Conservation (phyloP, 2,888 invertebrate genomes). For the Dicyrtomina minuta region DNA sequence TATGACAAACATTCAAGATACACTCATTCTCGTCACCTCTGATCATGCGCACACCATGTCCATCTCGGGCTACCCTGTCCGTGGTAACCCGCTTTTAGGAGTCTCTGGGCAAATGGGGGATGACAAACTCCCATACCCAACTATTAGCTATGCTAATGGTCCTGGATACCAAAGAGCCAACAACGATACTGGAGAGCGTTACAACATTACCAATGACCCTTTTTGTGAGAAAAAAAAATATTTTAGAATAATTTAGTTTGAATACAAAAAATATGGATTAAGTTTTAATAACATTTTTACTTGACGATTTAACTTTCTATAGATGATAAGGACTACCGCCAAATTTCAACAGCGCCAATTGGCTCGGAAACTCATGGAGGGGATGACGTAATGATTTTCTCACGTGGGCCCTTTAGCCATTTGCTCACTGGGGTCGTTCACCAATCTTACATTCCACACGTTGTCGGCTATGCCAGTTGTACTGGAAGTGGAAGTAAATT, state of each 20-base stretch:
- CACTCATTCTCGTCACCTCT: slow-evolving; percentile 80
- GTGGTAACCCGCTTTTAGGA: slow-evolving; percentile 72
- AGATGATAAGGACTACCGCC: slow-evolving; percentile 37
- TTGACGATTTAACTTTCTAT: no score
- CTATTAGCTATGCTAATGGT: slow-evolving; percentile 73
- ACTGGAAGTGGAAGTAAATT: slow-evolving; percentile 60
- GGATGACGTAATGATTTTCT: slow-evolving; percentile 82
- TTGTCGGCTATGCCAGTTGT: slow-evolving; percentile 72
- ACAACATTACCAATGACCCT: slow-evolving; percentile 62
- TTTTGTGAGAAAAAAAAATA: slow-evolving; percentile 54
- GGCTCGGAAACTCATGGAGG: slow-evolving; percentile 64
- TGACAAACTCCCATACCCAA: slow-evolving; percentile 65
- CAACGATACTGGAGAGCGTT: slow-evolving; percentile 58
- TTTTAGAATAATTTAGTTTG: not conserved
- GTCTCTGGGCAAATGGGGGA: slow-evolving; percentile 58
- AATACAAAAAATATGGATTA: not conserved
- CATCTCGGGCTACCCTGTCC: slow-evolving; percentile 66
- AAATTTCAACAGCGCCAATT: slow-evolving; percentile 34
- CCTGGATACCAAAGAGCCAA: slow-evolving; percentile 64
- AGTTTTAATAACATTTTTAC: no score
- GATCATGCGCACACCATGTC: slow-evolving; percentile 70
- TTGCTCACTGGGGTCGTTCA: slow-evolving; percentile 68
- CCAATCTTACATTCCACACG: slow-evolving; percentile 68
- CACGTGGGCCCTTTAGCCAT: slow-evolving; percentile 78
- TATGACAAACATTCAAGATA: slow-evolving; percentile 57